Evolutionary conservation across 2,113 vertebrate species (phyloP).

Genomic region (Tupaia tana): DNA sequence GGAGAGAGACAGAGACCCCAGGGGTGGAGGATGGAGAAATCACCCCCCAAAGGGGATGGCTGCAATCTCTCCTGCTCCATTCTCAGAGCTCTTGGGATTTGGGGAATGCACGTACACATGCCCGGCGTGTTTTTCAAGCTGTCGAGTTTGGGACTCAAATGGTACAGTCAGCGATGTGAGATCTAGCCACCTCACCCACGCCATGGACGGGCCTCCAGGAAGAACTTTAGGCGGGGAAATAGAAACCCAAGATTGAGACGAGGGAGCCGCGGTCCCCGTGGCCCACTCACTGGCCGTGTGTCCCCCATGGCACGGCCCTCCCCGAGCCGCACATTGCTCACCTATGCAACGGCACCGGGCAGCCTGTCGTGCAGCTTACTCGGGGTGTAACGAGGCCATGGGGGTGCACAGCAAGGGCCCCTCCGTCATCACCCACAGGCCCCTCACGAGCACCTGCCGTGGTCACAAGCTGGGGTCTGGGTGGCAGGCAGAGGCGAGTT

Average conservation of each 20-base stretch:
- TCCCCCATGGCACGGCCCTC: background rate
- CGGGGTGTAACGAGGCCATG: background rate
- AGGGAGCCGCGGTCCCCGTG: background rate
- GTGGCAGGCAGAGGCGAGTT: background rate
- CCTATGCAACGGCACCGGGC: background rate
- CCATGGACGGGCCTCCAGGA: too few species aligned
- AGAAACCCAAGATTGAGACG: too few species aligned
- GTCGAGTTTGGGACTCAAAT: too few species aligned
- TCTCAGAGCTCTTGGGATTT: too few species aligned
- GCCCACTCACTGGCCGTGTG: background rate
- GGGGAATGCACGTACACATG: too few species aligned
- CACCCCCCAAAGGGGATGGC: too few species aligned
- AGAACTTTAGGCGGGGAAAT: background rate
- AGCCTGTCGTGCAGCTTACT: fast-evolving
- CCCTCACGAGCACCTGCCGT: background rate
- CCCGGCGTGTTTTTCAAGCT: too few species aligned
- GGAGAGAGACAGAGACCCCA: too few species aligned
- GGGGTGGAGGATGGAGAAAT: too few species aligned
- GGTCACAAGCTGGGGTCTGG: background rate
- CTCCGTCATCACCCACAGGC: background rate
- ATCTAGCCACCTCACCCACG: too few species aligned
- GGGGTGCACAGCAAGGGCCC: background rate
- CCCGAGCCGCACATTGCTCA: fast-evolving
- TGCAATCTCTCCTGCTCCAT: too few species aligned
- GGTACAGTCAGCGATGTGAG: too few species aligned